Evolutionary conservation across 1,140 invertebrate genomes (phyloP).

Genomic region (Trichomalopsis sarcophagae): DNA sequence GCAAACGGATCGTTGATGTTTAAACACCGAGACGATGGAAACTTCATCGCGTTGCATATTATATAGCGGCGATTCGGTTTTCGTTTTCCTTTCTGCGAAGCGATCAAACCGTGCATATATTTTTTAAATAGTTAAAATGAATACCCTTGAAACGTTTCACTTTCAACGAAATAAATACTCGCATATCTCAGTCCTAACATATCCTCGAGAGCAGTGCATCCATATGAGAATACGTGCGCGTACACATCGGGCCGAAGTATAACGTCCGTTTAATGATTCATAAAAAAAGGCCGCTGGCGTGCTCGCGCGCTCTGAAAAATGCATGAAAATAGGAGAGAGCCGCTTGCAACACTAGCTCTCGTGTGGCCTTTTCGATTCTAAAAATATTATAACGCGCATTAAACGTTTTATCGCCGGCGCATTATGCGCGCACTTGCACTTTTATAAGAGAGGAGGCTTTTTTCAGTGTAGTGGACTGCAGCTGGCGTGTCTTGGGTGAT

Average conservation of each 20-base stretch:
- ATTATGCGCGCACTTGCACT: neutral
- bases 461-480: neutral
- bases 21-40: neutral
- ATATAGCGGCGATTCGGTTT: neutral
- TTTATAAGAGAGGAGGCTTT: neutral
- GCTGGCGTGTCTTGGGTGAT: too few relatives aligned
- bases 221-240: neutral
- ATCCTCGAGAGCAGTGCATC: neutral
- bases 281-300: neutral
- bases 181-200: neutral
- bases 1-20: neutral
- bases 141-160: neutral
- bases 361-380: conserved; percentile 12
- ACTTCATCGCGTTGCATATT: neutral
- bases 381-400: neutral
- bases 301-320: neutral
- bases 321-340: conserved; percentile 3
- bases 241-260: neutral
- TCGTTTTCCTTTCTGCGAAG: neutral
- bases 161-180: neutral
- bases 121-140: neutral
- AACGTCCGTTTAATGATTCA: conserved; percentile 21
- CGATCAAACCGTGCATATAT: neutral
- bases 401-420: neutral
- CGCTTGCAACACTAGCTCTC: neutral